Evolutionary conservation across 2,113 vertebrate species (phyloP).

Genomic region (Phalacrocorax aristotelis): DNA sequence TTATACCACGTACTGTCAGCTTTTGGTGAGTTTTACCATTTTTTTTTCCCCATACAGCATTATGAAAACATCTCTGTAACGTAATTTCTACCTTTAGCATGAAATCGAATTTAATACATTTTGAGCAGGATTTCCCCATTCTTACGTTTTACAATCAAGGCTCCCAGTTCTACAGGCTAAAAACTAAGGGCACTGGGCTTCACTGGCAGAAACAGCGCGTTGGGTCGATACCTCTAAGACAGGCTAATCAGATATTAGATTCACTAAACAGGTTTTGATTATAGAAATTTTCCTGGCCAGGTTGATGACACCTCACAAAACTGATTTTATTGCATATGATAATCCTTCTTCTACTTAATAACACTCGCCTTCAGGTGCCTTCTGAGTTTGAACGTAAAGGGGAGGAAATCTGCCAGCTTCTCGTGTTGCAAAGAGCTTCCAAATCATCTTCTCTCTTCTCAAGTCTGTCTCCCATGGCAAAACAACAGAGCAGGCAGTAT

Average conservation of each 20-base stretch:
- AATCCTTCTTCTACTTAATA: neutral
- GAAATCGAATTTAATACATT: neutral
- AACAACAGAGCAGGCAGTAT: neutral
- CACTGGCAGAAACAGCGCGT: accelerated
- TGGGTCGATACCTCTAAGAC: neutral
- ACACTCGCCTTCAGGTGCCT: too few relatives aligned
- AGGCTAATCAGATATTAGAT: neutral
- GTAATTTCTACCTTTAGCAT: neutral
- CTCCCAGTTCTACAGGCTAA: neutral
- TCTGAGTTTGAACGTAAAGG: neutral
- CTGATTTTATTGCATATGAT: neutral
- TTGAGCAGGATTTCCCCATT: neutral
- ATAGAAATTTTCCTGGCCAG: neutral
- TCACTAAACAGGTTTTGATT: neutral
- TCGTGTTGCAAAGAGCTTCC: neutral
- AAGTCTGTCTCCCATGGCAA: neutral
- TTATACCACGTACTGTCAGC: neutral
- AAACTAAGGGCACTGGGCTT: neutral
- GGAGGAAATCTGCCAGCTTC: neutral
- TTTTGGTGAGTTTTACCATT: neutral
- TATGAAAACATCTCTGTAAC: too few relatives aligned
- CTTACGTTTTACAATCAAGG: neutral
- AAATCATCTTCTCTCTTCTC: neutral
- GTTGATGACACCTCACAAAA: neutral
- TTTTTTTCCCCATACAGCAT: too few relatives aligned